These are phyloP conservation scores for Pleuronectes platessa DNA, from an alignment of 2,113 vertebrate species.

Conservation along the genomic window DNA sequence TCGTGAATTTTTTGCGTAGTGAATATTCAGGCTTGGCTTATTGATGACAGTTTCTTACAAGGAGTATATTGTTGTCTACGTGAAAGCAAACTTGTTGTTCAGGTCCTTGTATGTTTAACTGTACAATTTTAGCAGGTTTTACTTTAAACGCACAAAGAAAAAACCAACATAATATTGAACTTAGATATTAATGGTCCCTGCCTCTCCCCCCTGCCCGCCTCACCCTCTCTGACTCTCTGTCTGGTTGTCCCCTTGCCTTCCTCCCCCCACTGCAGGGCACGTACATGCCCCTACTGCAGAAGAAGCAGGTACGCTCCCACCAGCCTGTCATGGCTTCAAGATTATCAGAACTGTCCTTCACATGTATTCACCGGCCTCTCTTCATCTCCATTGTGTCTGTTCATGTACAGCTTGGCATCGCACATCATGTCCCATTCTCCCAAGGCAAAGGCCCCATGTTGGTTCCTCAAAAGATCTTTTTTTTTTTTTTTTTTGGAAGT, in stretches of 20 bases:
- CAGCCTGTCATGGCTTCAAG: conserved; percentile 8
- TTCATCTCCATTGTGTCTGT: conserved; percentile 54
- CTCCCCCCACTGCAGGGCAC: conserved; percentile 74
- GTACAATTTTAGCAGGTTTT: background rate
- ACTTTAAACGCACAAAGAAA: background rate
- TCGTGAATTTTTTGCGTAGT: no score
- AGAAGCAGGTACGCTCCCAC: conserved; percentile 81
- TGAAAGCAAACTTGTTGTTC: background rate
- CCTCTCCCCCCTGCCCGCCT: background rate
- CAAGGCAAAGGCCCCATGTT: conserved; percentile 21
- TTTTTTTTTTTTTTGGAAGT: background rate
- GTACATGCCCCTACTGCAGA: conserved; percentile 83
- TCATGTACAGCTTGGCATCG: conserved; percentile 20
- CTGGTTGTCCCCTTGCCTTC: conserved; percentile 56
- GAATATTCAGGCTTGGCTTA: no score
- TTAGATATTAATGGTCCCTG: background rate
- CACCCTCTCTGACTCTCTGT: conserved; percentile 19
- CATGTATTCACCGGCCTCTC: conserved; percentile 32
- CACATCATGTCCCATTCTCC: conserved; percentile 17
- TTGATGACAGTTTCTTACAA: no score
- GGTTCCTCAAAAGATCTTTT: conserved; percentile 13
- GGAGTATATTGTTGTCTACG: no score
- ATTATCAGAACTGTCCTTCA: conserved; percentile 6
- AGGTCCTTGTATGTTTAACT: background rate
- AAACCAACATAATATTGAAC: background rate